Evolutionary conservation across 1,140 invertebrate species (phyloP), one percentile per base, ranked within the genome.

Genomic region (Cyclina sinensis): DNA sequence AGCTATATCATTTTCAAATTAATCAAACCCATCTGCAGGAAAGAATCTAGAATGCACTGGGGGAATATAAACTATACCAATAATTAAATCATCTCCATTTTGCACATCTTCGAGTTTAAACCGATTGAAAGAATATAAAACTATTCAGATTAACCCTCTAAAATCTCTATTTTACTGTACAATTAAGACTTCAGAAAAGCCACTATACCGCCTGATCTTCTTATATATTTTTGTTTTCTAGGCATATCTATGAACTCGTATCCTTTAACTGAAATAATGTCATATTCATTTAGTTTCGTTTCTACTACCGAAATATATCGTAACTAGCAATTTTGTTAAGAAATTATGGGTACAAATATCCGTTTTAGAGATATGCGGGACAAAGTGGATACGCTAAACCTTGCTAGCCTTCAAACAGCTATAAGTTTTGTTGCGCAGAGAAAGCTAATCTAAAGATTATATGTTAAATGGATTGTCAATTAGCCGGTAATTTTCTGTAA

Each of bases 41-140:
- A 9, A 73, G 35, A 73, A 73, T 27, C 68, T 27, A 4, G 68
- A 73, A 39, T 73, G 68, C 32, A 73, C 5, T 73, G 68, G 68
- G 3, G 68, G 68, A 32, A 73, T 37, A 32, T 73, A 73, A 16
- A 37, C 24, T 73, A 73, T 30, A 32, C 68, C 68, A 39, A 73
- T 4, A 9, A 73, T 4, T 3, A 73, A 9, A 9, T 32, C 37
- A 7, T 73, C 12, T n/a, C n/a, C 21, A 32, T 7, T 73, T 35
- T 73, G 9, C 4, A 30, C 7, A 27, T 18, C 9, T 73, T 32
- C 35, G 3, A 73, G 4, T 14, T 73, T 73, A 9, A 73, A 4
- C 68, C 68, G n/a, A n/a, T n/a, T n/a, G n/a, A 73, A 73, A 73
- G 37, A 11, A 21, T 21, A 73, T 32, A 73, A n/a, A n/a, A n/a